A percentile compares a stretch with the other conserved stretches of the same genome.
Conservation (phyloP, 2,888 invertebrate species). For the Spodoptera littoralis region DNA sequence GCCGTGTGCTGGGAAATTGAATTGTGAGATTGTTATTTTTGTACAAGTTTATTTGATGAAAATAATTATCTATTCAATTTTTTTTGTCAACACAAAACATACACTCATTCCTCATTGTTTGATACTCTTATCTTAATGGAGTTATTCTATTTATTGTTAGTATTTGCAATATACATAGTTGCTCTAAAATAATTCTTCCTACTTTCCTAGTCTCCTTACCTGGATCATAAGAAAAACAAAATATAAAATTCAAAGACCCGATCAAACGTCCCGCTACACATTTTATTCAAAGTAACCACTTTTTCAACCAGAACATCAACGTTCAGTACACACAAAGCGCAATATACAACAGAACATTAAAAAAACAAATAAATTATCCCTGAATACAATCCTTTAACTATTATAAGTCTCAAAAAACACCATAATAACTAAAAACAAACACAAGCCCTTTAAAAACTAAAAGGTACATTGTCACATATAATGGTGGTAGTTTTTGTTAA, state of each 20-base stretch:
- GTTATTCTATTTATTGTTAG: too few species aligned
- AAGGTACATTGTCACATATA: slow-evolving; percentile 61
- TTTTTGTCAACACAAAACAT: too few species aligned
- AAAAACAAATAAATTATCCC: slow-evolving; percentile 21
- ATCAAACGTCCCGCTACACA: slow-evolving; percentile 24
- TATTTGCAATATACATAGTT: not conserved
- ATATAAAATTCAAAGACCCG: too few species aligned
- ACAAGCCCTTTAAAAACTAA: slow-evolving; percentile 47
- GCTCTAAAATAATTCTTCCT: too few species aligned
- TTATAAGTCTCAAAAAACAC: slow-evolving; percentile 33
- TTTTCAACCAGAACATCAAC: slow-evolving; percentile 16
- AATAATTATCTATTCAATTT: too few species aligned
- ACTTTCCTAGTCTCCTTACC: too few species aligned
- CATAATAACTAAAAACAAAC: slow-evolving; percentile 37
- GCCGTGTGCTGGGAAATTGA: slow-evolving; percentile 27
- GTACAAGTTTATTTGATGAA: not conserved
- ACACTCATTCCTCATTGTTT: too few species aligned
- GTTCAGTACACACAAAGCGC: slow-evolving; percentile 6
- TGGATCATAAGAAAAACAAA: too few species aligned
- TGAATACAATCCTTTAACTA: slow-evolving; percentile 35
- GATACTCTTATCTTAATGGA: too few species aligned
- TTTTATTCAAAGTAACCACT: slow-evolving; percentile 41
- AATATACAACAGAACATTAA: slow-evolving; percentile 18
- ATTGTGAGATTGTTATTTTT: not conserved
- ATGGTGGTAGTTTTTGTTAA: slow-evolving; percentile 58